phyloP scores from a whole-genome alignment of 1,140 invertebrate species.

The Mizuhopecten yessoensis region DNA sequence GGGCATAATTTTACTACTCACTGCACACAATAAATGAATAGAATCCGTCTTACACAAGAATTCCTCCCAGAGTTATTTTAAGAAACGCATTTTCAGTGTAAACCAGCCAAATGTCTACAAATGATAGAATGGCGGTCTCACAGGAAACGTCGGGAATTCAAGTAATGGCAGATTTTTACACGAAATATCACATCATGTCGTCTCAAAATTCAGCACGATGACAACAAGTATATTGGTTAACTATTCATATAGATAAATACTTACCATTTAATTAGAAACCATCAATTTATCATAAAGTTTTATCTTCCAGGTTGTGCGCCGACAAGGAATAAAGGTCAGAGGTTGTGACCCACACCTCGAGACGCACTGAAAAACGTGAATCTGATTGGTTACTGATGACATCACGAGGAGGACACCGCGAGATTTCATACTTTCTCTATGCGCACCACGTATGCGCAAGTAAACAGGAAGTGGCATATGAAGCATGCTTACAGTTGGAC shows the following conservation, averaged over 20 bases:
- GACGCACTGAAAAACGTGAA: conserved; percentile 63
- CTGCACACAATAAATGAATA: background rate
- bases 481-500: background rate
- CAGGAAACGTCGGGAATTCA: conserved; percentile 24
- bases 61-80: conserved; percentile 15
- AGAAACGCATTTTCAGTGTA: background rate
- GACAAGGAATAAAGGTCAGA: conserved; percentile 82
- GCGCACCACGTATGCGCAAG: conserved; percentile 58
- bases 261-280: background rate
- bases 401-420: conserved; percentile 67
- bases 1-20: background rate
- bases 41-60: background rate
- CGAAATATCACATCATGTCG: background rate
- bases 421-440: conserved; percentile 59
- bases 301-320: conserved; percentile 57
- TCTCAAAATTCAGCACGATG: background rate
- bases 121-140: conserved; percentile 37
- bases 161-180: background rate
- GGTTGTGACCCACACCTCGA: conserved; percentile 80
- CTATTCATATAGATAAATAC: background rate
- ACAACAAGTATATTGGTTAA: background rate
- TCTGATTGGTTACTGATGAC: conserved; percentile 77
- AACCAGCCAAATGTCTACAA: conserved; percentile 36
- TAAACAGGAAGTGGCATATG: conserved; percentile 61
- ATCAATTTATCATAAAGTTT: conserved; percentile 40